Evolutionary conservation across 2,797 vertebrate species (phyloP).

Genomic region (Mormyrops boulengeri): DNA sequence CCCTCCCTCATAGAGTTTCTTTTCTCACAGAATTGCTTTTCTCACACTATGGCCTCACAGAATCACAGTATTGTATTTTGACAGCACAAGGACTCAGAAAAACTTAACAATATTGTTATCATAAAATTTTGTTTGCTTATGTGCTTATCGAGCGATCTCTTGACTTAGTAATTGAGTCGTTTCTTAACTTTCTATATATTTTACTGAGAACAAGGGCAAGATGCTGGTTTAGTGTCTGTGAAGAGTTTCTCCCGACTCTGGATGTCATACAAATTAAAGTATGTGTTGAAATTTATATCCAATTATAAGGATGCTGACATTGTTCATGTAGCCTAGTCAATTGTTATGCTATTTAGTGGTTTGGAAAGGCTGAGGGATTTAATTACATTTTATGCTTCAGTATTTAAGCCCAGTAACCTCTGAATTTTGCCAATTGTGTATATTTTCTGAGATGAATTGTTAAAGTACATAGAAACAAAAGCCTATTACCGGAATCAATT

Average conservation of each 20-base stretch:
- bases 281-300: neutral
- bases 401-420: neutral
- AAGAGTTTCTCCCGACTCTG: neutral
- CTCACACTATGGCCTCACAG: neutral
- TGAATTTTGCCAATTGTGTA: neutral
- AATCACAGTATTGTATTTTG: neutral
- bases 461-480: neutral
- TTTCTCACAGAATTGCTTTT: neutral
- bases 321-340: neutral
- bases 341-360: neutral
- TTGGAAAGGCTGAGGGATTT: neutral
- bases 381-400: conserved; percentile 1
- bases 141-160: neutral
- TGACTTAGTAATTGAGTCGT: neutral
- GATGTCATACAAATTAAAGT: neutral
- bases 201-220: neutral
- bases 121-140: neutral
- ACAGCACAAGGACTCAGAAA: neutral
- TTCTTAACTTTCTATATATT: neutral
- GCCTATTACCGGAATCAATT: neutral
- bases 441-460: conserved; percentile 3
- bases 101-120: neutral
- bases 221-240: neutral
- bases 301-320: neutral
- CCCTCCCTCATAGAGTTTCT: neutral